Evolutionary conservation across 2,113 vertebrate species (phyloP).

Genomic region (Oceanites oceanicus): DNA sequence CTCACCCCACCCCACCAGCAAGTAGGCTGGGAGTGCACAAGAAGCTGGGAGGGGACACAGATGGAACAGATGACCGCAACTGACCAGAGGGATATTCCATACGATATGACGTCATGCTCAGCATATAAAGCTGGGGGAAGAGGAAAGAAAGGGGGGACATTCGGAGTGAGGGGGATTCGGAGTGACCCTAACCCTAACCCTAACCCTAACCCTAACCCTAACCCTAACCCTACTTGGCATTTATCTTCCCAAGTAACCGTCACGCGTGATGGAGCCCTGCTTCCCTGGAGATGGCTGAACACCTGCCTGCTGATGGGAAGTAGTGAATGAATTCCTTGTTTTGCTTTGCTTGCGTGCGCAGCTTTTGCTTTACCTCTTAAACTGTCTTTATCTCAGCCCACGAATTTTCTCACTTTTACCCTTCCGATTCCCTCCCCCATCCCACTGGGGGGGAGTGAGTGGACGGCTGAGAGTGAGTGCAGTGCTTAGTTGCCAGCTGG

Average conservation of each 20-base stretch:
- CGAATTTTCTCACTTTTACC: not conserved
- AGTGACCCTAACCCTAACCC: too few species aligned
- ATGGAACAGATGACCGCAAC: not conserved
- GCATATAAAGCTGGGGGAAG: not conserved
- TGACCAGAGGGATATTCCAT: not conserved
- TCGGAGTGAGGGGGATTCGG: too few species aligned
- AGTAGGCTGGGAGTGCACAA: not conserved
- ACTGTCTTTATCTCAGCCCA: not conserved
- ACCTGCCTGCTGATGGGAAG: not conserved
- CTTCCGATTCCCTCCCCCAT: not conserved
- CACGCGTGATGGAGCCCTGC: not conserved
- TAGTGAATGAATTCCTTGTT: not conserved
- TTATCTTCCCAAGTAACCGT: not conserved
- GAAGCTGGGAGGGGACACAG: not conserved
- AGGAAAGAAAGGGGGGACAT: not conserved
- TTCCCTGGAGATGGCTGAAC: not conserved
- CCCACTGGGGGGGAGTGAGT: not conserved
- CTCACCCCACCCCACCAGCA: not conserved
- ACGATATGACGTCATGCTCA: not conserved
- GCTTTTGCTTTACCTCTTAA: not conserved
- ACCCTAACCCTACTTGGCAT: too few species aligned
- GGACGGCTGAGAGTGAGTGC: not conserved
- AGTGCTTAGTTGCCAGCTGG: not conserved
- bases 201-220: too few species aligned
- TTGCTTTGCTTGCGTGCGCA: not conserved